These are phyloP conservation scores for Torymus aiolomorphi DNA, from an alignment of 2,888 invertebrate species.

Conservation along the genomic window DNA sequence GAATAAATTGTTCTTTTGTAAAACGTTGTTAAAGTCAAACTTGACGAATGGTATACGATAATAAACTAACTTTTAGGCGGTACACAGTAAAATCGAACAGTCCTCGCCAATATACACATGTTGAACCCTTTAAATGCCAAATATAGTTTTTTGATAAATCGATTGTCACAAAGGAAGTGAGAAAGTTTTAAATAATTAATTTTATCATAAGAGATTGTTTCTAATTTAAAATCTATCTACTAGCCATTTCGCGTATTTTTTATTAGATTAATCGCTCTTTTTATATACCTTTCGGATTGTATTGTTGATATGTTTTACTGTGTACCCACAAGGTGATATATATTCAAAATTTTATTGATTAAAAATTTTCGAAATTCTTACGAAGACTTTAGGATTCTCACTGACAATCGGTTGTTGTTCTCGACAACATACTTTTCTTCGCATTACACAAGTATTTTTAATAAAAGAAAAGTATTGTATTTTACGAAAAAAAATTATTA, in stretches of 20 bases:
- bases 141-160: constrained; percentile 11
- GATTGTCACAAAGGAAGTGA: not conserved
- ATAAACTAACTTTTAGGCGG: constrained; percentile 2
- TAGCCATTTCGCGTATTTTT: no score
- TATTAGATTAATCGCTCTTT: no score
- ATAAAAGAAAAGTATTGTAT: constrained; percentile 27
- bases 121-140: constrained; percentile 22
- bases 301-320: constrained; percentile 18
- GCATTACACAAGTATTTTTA: constrained; percentile 41
- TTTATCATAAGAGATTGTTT: no score
- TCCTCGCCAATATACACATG: constrained; percentile 31
- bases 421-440: constrained; percentile 25
- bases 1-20: constrained; percentile 25
- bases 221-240: no score
- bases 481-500: constrained; percentile 27
- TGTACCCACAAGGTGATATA: not conserved
- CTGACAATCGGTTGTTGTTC: constrained; percentile 43
- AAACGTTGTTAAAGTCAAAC: constrained; percentile 37
- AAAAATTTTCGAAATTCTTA: constrained; percentile 7
- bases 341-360: constrained; percentile 6
- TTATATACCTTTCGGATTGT: no score
- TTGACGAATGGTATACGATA: constrained; percentile 32
- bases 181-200: not conserved
- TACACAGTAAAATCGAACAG: constrained; percentile 34
- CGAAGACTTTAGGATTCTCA: constrained; percentile 22